Percentiles rank a stretch among this genome's conserved stretches.
Evolutionary conservation across 2,888 invertebrate genomes (phyloP).

Genomic region (Schrankia costaestrigalis): DNA sequence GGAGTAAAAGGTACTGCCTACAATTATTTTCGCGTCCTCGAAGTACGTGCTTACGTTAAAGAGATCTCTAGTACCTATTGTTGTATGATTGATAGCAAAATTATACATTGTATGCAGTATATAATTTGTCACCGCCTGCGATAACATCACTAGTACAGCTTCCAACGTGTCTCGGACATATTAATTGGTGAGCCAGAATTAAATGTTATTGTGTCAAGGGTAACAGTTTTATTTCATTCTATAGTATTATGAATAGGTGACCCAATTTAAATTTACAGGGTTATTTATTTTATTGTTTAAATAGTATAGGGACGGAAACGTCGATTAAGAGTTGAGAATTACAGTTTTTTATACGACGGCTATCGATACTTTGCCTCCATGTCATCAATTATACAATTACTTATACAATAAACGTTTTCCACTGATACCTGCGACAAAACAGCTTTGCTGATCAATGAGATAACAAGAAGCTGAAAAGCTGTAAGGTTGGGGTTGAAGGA

Average conservation of each 20-base stretch:
- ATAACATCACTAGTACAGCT: slow-evolving; percentile 55
- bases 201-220: slow-evolving; percentile 77
- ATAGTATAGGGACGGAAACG: slow-evolving; percentile 4
- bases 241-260: slow-evolving; percentile 48
- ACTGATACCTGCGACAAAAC: no score
- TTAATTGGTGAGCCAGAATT: slow-evolving; percentile 65
- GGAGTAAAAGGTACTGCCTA: slow-evolving; percentile 24
- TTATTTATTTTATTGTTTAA: slow-evolving; percentile 19
- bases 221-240: slow-evolving; percentile 48
- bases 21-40: no score
- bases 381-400: no score
- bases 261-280: slow-evolving; percentile 47
- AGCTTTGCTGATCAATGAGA: no score
- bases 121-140: slow-evolving; percentile 55
- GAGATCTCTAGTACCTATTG: slow-evolving; percentile 7
- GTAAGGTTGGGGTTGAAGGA: no score
- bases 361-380: no score
- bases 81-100: slow-evolving; percentile 17
- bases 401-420: no score
- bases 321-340: no score
- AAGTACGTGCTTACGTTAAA: no score
- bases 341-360: no score
- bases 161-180: slow-evolving; percentile 47
- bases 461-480: no score
- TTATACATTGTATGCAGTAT: slow-evolving; percentile 24